Evolutionary conservation across 2,888 invertebrate species (phyloP).

Genomic region (Ellobium chinense): DNA sequence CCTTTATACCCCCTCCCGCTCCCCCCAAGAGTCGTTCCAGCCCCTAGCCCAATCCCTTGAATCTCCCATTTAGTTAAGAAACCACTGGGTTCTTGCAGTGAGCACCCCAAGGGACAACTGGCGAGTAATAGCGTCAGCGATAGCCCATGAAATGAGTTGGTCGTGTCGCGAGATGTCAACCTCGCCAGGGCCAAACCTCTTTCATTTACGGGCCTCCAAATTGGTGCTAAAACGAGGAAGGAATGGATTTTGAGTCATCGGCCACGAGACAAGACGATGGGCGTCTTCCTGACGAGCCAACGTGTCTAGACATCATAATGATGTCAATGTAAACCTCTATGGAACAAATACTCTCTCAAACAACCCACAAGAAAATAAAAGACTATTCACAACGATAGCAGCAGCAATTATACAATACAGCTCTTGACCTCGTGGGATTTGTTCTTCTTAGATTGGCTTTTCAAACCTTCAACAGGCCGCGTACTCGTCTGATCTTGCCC

Average conservation of each 20-base stretch:
- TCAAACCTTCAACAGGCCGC: too few relatives aligned
- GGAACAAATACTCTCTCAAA: too few relatives aligned
- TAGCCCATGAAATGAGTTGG: constrained; percentile 18
- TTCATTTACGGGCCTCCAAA: constrained; percentile 16
- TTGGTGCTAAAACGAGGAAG: constrained; percentile 16
- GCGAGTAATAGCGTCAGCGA: constrained; percentile 28
- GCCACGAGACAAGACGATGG: neutral
- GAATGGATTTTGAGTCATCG: constrained; percentile 11
- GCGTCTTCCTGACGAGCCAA: too few relatives aligned
- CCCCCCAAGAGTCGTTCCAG: neutral
- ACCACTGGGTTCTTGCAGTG: neutral
- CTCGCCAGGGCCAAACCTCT: neutral
- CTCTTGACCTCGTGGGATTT: too few relatives aligned
- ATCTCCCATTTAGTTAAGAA: neutral
- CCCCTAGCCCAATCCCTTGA: neutral
- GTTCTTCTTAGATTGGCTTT: too few relatives aligned
- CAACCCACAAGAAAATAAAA: too few relatives aligned
- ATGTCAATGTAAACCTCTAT: too few relatives aligned
- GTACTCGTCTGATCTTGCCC: too few relatives aligned
- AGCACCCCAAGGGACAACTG: constrained; percentile 5
- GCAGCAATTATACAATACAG: too few relatives aligned
- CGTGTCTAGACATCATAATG: too few relatives aligned
- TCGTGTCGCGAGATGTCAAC: constrained; percentile 15
- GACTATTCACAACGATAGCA: too few relatives aligned
- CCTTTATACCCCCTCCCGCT: too few relatives aligned